A percentile compares a stretch with the other conserved stretches of the same genome.
These are phyloP conservation scores for Microtus pennsylvanicus DNA, from an alignment of 2,113 vertebrate genomes.

Conservation along the genomic window DNA sequence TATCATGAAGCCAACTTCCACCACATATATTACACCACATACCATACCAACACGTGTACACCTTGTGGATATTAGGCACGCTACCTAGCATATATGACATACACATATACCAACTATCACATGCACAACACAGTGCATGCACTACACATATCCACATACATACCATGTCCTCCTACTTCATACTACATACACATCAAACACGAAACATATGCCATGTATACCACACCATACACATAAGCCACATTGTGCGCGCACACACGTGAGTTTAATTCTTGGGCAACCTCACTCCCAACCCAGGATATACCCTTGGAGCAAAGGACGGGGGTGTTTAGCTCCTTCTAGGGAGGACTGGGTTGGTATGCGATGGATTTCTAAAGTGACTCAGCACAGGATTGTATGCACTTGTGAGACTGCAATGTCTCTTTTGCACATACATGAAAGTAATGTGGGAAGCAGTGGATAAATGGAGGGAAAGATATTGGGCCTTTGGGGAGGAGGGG, in stretches of 20 bases:
- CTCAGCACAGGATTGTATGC: background rate
- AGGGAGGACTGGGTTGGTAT: too few relatives aligned
- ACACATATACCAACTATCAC: background rate
- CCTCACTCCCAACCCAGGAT: fast-evolving
- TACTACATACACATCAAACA: too few relatives aligned
- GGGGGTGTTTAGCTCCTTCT: too few relatives aligned
- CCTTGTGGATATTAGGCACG: background rate
- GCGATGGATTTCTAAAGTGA: background rate
- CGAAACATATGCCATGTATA: too few relatives aligned
- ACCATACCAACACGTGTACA: background rate
- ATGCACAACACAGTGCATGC: background rate
- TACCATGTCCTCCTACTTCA: background rate
- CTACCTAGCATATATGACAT: too few relatives aligned
- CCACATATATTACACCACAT: background rate
- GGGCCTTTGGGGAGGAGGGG: background rate
- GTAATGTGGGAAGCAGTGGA: background rate
- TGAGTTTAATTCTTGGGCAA: background rate
- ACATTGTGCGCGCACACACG: background rate
- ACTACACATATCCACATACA: background rate
- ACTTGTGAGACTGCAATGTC: background rate
- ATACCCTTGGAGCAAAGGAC: background rate
- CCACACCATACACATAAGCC: background rate
- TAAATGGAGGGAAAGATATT: background rate
- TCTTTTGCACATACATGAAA: background rate
- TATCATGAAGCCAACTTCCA: background rate